A percentile compares a stretch with the other conserved stretches of the same genome.
These are phyloP conservation scores for Artemia franciscana DNA, from an alignment of 1,140 invertebrate genomes.

Conservation along the genomic window DNA sequence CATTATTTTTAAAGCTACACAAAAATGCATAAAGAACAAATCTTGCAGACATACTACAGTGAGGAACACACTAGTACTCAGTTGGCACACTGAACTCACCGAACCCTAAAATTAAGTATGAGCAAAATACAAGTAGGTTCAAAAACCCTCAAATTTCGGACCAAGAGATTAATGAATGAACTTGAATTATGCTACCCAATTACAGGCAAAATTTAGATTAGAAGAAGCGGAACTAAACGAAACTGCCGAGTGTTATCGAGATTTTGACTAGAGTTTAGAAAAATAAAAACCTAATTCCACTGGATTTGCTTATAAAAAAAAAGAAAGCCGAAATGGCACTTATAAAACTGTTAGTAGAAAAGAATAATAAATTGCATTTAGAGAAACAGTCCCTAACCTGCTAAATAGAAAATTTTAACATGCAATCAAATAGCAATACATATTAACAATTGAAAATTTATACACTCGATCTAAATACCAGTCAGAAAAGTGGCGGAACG, in stretches of 20 bases:
- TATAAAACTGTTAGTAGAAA: neutral
- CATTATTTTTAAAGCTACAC: neutral
- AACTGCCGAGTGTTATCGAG: neutral
- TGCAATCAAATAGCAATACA: neutral
- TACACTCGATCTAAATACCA: neutral
- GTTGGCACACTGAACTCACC: neutral
- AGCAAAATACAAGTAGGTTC: neutral
- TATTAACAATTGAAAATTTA: neutral
- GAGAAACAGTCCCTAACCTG: neutral
- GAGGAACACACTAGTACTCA: neutral
- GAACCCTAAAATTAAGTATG: neutral
- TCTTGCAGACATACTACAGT: neutral
- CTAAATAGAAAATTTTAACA: neutral
- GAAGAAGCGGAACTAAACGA: neutral
- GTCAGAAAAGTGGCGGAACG: neutral
- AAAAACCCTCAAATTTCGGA: neutral
- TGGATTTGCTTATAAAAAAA: neutral
- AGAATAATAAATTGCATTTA: neutral
- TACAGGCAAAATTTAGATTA: neutral
- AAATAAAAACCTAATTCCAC: neutral
- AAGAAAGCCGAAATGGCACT: neutral
- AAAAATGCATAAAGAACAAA: neutral
- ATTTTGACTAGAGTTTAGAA: neutral
- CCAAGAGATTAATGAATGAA: neutral
- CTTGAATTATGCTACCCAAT: neutral